Evolutionary conservation across 2,888 invertebrate genomes (phyloP).

Genomic region (Biston stratarius): DNA sequence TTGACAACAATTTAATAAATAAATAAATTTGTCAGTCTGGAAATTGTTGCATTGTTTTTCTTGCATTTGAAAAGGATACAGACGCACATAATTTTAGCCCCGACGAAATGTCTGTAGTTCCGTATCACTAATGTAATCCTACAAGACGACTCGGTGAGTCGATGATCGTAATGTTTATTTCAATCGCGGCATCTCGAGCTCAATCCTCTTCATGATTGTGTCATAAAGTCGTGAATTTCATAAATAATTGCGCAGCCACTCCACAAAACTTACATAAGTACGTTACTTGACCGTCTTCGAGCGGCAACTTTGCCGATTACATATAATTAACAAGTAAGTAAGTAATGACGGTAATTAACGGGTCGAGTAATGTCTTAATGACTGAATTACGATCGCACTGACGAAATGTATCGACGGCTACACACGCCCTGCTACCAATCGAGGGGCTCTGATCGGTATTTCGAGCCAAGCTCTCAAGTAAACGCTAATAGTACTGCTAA

Average conservation of each 20-base stretch:
- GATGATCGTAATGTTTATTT: neutral
- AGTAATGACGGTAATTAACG: conserved; percentile 24
- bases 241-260: conserved; percentile 4
- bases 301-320: conserved; percentile 14
- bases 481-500: too few relatives aligned
- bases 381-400: conserved; percentile 30
- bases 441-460: too few relatives aligned
- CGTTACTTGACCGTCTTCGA: conserved; percentile 5
- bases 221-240: conserved; percentile 9
- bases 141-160: too few relatives aligned
- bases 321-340: conserved; percentile 19
- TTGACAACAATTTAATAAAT: too few relatives aligned
- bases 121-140: too few relatives aligned
- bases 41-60: too few relatives aligned
- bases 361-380: conserved; percentile 18
- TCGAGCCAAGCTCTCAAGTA: too few relatives aligned
- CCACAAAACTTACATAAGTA: conserved; percentile 18
- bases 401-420: conserved; percentile 17
- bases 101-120: too few relatives aligned
- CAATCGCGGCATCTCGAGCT: neutral
- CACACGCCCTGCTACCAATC: neutral
- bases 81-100: too few relatives aligned
- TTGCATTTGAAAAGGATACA: too few relatives aligned
- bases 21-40: too few relatives aligned
- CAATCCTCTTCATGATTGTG: neutral